A percentile compares a stretch with the other conserved stretches of the same genome.
Evolutionary conservation across 2,888 invertebrate species (phyloP).

Genomic region (Thymelicus lineola): DNA sequence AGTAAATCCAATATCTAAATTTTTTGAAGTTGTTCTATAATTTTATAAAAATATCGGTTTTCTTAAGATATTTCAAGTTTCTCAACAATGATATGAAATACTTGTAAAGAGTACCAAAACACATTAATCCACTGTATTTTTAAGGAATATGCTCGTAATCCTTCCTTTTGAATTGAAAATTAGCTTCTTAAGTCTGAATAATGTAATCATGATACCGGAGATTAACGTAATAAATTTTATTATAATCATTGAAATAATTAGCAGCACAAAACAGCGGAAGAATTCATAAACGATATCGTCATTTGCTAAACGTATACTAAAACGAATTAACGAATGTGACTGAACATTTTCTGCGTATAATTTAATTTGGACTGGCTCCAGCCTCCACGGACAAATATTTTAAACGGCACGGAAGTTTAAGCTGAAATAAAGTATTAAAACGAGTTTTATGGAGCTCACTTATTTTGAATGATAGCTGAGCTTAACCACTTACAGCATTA

Average conservation of each 20-base stretch:
- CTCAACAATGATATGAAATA: too few species aligned
- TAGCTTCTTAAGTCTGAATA: neutral
- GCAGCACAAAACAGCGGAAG: neutral
- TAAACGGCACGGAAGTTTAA: conserved; percentile 79
- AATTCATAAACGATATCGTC: neutral
- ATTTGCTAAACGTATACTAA: conserved; percentile 50
- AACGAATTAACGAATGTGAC: conserved; percentile 69
- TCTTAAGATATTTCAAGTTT: too few species aligned
- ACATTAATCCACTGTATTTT: too few species aligned
- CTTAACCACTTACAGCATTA: conserved; percentile 69
- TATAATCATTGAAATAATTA: conserved; percentile 2
- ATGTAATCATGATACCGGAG: neutral
- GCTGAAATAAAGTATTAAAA: conserved; percentile 81
- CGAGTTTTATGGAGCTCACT: conserved; percentile 74
- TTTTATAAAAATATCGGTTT: too few species aligned
- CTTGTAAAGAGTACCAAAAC: too few species aligned
- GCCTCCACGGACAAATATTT: conserved; percentile 78
- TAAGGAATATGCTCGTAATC: too few species aligned
- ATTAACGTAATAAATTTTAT: conserved; percentile 2
- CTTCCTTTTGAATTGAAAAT: neutral
- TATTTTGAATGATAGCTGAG: conserved; percentile 76
- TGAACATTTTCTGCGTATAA: conserved; percentile 75
- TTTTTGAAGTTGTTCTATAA: too few species aligned
- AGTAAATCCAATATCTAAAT: too few species aligned
- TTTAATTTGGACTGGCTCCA: conserved; percentile 82